phyloP scores from a whole-genome alignment of 2,113 vertebrate species.

The Poicephalus gulielmi region DNA sequence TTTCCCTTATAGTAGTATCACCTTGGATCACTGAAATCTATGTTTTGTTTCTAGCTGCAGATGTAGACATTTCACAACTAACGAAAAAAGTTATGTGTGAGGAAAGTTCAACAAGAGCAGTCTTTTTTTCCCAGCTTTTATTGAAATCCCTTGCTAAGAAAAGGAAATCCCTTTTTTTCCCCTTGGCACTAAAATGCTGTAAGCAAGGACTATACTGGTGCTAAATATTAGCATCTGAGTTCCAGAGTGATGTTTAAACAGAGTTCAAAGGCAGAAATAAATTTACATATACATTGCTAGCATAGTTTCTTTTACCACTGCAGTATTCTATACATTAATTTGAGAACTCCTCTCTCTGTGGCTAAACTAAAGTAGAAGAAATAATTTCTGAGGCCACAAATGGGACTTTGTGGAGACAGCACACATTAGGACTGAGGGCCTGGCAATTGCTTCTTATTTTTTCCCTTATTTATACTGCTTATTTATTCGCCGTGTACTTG shows the following conservation, averaged over 20 bases:
- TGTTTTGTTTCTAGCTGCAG: constrained; percentile 25
- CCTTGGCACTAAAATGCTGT: not conserved
- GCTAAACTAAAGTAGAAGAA: constrained; percentile 45
- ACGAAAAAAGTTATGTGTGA: not conserved
- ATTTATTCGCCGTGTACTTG: not conserved
- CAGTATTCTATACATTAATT: constrained; percentile 6
- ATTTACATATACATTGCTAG: constrained; percentile 30
- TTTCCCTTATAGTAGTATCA: constrained; percentile 1
- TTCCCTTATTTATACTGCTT: not conserved
- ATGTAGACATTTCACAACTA: constrained; percentile 1
- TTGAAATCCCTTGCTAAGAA: constrained; percentile 34
- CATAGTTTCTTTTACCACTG: constrained; percentile 47
- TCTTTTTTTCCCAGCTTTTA: not conserved
- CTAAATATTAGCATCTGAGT: constrained; percentile 39
- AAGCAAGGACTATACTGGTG: not conserved
- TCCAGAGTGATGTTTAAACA: constrained; percentile 47
- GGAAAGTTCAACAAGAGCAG: not conserved
- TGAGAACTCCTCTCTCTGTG: constrained; percentile 1
- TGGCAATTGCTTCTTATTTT: not conserved
- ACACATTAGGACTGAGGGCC: not conserved
- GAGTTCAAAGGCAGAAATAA: constrained; percentile 66
- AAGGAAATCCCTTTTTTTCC: constrained; percentile 11
- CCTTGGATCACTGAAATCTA: not conserved
- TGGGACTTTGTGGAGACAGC: constrained; percentile 35
- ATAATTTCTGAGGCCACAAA: constrained; percentile 58